Evolutionary conservation across 1,140 invertebrate genomes (phyloP), one percentile per base, ranked within the genome.

Genomic region (Vanessa tameamea): DNA sequence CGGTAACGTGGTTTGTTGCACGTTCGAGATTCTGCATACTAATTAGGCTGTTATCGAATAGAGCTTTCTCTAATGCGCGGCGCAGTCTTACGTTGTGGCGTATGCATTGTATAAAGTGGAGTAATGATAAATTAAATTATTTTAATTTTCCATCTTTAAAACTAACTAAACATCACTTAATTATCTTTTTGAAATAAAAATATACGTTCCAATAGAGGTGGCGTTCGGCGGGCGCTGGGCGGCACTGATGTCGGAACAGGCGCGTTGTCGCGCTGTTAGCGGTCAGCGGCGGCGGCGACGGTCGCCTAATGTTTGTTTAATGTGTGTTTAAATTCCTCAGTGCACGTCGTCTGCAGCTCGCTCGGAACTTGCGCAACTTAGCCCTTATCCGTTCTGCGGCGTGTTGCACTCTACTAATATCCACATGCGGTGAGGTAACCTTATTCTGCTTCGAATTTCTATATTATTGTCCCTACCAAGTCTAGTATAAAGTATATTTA

Each of bases 1-100:
- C 23, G 15, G 12, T 51, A 53, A 31, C 43, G 43, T 57, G 26
- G 48, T 64, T 47, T 55, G 55, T 37, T 31, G 65, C 55, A 43
- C 15, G 26, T 37, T 50, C 50, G 15, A n/a, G 50, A 55, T 53
- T 51, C 61, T 64, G 61, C 37, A 64, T 64, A 64, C 61, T 64
- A 64, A 64, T 64, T 64, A 11, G 47, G 13, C 26, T 47, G 64
- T 65, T 16, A 50, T 65, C 47, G n/a, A 51, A 26, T 9, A 65
- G 12, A 3, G 23, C 20, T 65, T 65, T 14, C 47, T 48, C 64
- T 50, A 20, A 51, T 6, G 50, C 20, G 64, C 50, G 16, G 13
- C 1, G 47, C 64, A 51, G 50, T 65, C 64, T 15, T 65, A 65
- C 20, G 7, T 3, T 14, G 48, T 51, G 50, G 1, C 14, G 14